phyloP scores from a whole-genome alignment of 2,113 vertebrate genomes.

The Entelurus aequoreus region DNA sequence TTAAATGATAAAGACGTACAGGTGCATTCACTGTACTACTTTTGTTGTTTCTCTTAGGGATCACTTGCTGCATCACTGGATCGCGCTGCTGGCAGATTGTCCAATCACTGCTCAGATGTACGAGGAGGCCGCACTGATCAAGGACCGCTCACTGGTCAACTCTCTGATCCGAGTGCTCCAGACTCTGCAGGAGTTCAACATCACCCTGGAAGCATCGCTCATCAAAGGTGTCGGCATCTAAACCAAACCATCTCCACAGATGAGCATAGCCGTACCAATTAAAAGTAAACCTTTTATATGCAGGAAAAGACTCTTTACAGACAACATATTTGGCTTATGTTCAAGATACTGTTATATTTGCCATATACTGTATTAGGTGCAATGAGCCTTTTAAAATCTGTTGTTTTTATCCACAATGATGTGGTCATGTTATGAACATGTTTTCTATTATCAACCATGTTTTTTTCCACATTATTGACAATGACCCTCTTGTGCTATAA shows the following conservation, averaged over 20 bases:
- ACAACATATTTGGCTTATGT: constrained; percentile 82
- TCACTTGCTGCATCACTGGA: constrained; percentile 96
- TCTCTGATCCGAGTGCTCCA: constrained; percentile 95
- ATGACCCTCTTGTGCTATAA: constrained; percentile 64
- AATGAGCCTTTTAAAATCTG: constrained; percentile 79
- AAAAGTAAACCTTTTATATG: constrained; percentile 57
- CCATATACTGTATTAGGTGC: constrained; percentile 75
- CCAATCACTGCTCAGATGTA: constrained; percentile 97
- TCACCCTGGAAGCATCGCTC: constrained; percentile 93
- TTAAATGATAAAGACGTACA: background rate
- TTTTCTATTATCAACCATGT: constrained; percentile 70
- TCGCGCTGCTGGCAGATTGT: constrained; percentile 92
- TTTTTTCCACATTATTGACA: constrained; percentile 63
- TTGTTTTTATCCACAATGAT: constrained; percentile 70
- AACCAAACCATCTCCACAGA: constrained; percentile 31
- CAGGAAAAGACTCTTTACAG: constrained; percentile 68
- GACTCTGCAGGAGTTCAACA: constrained; percentile 98
- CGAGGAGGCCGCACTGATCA: constrained; percentile 89
- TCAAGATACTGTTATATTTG: constrained; percentile 90
- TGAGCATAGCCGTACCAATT: constrained; percentile 52
- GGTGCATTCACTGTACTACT: background rate
- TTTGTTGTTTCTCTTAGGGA: constrained; percentile 73
- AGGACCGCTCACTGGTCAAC: constrained; percentile 93
- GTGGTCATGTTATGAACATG: constrained; percentile 68
- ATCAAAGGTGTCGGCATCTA: constrained; percentile 95